Conservation (phyloP, 2,797 vertebrate genomes). For the Pogoniulus pusillus region DNA sequence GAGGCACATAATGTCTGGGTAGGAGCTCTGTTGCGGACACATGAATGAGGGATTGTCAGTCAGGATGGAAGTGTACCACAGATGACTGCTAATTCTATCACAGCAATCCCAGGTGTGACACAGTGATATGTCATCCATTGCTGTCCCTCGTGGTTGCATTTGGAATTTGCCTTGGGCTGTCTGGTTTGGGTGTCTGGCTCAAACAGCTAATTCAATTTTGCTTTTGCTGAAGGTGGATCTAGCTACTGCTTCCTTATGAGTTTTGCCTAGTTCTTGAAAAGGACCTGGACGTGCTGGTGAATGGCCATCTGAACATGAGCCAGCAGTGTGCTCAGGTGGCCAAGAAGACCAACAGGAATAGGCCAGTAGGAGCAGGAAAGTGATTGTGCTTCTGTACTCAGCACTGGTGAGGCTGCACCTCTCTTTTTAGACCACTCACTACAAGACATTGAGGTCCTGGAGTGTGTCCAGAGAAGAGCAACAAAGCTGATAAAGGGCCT, state of each 20-base stretch:
- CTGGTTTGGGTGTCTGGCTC: neutral
- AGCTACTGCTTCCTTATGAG: rapidly evolving
- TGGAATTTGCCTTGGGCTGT: neutral
- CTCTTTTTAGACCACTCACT: no score
- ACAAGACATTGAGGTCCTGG: no score
- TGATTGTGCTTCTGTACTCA: no score
- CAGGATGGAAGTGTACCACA: neutral
- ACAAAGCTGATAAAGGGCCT: no score
- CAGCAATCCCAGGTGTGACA: neutral
- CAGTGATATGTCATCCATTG: neutral
- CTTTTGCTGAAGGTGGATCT: neutral
- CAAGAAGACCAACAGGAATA: no score
- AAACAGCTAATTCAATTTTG: neutral
- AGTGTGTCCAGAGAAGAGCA: no score
- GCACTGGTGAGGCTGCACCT: no score
- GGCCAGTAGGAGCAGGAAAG: no score
- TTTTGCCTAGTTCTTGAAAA: neutral
- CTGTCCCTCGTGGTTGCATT: neutral
- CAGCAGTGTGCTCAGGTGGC: no score
- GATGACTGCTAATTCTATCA: neutral
- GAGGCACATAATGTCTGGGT: neutral
- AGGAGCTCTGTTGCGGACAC: neutral
- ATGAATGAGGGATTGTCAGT: neutral
- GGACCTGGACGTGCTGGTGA: no score
- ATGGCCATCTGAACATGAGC: no score